Base-by-base conservation (phyloP, 2,888 invertebrate species). In the Drosophila subsilvestris region DNA sequence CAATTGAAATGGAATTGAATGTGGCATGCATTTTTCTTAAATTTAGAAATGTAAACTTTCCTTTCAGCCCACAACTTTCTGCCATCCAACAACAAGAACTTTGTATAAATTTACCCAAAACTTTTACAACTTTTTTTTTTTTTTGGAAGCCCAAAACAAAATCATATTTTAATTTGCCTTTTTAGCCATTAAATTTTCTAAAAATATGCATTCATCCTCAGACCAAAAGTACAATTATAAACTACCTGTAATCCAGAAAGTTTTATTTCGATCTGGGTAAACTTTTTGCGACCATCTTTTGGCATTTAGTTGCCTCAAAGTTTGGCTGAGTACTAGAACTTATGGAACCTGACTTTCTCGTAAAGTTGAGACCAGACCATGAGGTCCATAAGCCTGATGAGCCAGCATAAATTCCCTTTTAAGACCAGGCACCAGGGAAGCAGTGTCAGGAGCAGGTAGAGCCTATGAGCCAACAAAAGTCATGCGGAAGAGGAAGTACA, bases 181-280 rank as follows among this genome's bases (percentile, higher is more conserved):
- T 55, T 56, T 56, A 32, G 55, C 65, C 55, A 43, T 56, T 43
- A 49, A 49, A 56, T 55, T 49, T 49, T 42, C 55, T 29, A 47
- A 63, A 65, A 65, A 37, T 37, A n/a, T 37, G 14, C 37, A 1
- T 37, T 14, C 65, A 48, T 18, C 54, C 54, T 25, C 29, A 20
- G 29, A 53, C 63, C n/a, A n/a, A n/a, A 7, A 22, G 42, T 17
- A 44, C 56, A 65, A 66, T 66, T 66, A 66, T 66, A 56, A 66
- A 66, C 65, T 66, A 56, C 25, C 20, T 66, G 43, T 65, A 66
- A 66, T 49, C 66, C 66, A 65, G 49, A 66, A 66, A 65, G 66
- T 65, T 65, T 42, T 9, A 25, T 17, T 29, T 49, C 29, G 63
- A 44, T 50, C 12, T 32, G 12, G 12, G 25, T 4, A 17, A 61